Base-by-base conservation (phyloP, 2,888 invertebrate genomes). In the Gastrophysa polygoni region DNA sequence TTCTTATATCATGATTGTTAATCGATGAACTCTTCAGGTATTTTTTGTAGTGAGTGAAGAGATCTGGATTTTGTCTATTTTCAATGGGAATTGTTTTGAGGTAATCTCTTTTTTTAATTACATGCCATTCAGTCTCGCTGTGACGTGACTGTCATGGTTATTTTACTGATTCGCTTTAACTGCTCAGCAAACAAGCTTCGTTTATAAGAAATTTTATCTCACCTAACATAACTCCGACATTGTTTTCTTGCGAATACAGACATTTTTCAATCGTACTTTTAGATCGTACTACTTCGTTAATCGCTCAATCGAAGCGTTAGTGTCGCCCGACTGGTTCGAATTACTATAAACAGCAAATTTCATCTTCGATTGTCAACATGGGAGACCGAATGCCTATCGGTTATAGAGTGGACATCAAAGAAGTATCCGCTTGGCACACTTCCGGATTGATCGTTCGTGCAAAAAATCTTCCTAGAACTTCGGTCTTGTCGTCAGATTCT, bases 291-390 rank as follows among this genome's bases (percentile, higher is more conserved):
- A 43, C 43, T 54, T 54, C 11, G 54, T 43, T 54, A 54, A 54
- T 54, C 21, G 43, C 54, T 54, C 43, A 21, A 54, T 54, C 44
- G 6, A 8, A 54, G 54, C 43, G 54, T 43, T 14, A 38, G 38
- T 38, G 38, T 38, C n/a, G 38, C 38, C 14, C 1, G 38, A 38
- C 38, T 14, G 38, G 38, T 38, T 38, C 14, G 1, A 14, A 14
- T n/a, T 5, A 14, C 38, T 11, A 11, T 38, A 38, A 38, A 38
- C 38, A 11, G 38, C 1, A 38, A 14, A n/a, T 38, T 38, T 38
- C 38, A 4, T 38, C 38, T n/a, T 38, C 38, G n/a, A 38, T 38
- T 7, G 38, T 38, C 38, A n/a, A 38, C 14, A 32, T 32, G 32
- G 32, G 32, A 32, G 32, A 32, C 32, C 8, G 32, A 32, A 10